These are phyloP conservation scores for Conchocele bisecta DNA, from an alignment of 2,888 invertebrate genomes.

Conservation along the genomic window DNA sequence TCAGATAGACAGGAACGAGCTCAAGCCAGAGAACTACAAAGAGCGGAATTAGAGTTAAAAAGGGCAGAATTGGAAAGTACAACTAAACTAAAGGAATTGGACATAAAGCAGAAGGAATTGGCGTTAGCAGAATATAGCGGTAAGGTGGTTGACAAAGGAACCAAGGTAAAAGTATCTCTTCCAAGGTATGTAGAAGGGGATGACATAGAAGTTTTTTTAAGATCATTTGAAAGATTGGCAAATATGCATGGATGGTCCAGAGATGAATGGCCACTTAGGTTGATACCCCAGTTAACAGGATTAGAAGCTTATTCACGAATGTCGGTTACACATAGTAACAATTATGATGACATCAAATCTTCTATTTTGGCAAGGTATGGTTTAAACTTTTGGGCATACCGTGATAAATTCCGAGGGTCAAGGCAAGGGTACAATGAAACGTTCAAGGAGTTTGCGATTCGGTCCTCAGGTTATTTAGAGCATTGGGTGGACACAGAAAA, in stretches of 20 bases:
- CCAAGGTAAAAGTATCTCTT: neutral
- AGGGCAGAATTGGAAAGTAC: neutral
- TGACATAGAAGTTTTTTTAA: slow-evolving; percentile 8
- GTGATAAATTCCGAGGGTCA: neutral
- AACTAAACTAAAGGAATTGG: neutral
- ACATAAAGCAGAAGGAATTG: neutral
- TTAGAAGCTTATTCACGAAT: slow-evolving; percentile 4
- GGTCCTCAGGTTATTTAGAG: too few relatives aligned
- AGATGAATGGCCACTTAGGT: slow-evolving; percentile 1
- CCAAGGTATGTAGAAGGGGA: slow-evolving; percentile 2
- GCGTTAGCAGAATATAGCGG: neutral
- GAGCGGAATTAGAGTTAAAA: neutral
- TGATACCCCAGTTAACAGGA: neutral
- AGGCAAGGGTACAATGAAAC: neutral
- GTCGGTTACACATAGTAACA: neutral
- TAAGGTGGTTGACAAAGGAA: neutral
- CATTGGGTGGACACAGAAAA: too few relatives aligned
- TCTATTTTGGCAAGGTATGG: slow-evolving; percentile 6
- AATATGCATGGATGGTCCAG: neutral
- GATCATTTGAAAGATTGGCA: slow-evolving; percentile 6
- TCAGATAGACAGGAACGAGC: too few relatives aligned
- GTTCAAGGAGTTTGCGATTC: neutral
- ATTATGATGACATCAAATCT: neutral
- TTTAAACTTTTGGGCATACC: neutral
- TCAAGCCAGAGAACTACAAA: neutral